phyloP scores from a whole-genome alignment of 2,797 vertebrate genomes.

The Lithobates sylvaticus region DNA sequence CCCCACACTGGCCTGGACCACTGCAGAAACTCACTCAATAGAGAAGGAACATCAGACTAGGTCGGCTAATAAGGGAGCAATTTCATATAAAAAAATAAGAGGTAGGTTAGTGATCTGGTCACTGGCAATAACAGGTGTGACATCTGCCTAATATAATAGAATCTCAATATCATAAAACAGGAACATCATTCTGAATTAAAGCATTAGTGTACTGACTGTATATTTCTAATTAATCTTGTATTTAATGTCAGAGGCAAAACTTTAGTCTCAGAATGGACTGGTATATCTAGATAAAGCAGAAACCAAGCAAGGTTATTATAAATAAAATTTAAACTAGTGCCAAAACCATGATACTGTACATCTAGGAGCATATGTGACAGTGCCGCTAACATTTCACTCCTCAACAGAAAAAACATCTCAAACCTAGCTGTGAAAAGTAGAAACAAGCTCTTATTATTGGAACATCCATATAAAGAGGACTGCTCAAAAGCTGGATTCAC shows the following conservation, averaged over 20 bases:
- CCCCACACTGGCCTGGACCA: too few species aligned
- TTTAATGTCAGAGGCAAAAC: neutral
- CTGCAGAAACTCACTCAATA: too few species aligned
- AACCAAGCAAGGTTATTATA: neutral
- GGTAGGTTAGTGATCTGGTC: too few species aligned
- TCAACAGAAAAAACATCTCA: slow-evolving; percentile 14
- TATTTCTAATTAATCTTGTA: neutral
- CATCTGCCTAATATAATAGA: too few species aligned
- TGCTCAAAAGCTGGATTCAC: slow-evolving; percentile 53
- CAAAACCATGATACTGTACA: slow-evolving; percentile 31
- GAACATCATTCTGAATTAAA: neutral
- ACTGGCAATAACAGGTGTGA: too few species aligned
- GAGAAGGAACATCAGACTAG: too few species aligned
- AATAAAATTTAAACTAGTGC: neutral
- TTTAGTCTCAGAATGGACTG: neutral
- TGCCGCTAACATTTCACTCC: slow-evolving; percentile 7
- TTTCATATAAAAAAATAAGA: too few species aligned
- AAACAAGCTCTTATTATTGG: slow-evolving; percentile 45
- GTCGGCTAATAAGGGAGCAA: too few species aligned
- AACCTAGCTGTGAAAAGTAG: slow-evolving; percentile 21
- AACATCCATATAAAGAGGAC: slow-evolving; percentile 50
- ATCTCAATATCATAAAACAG: too few species aligned
- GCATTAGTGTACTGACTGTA: neutral
- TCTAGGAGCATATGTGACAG: neutral
- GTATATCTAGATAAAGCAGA: slow-evolving; percentile 1